phyloP scores from a whole-genome alignment of 30 jellyfish, hydroid and myxozoan species.

The Aurelia sp. region DNA sequence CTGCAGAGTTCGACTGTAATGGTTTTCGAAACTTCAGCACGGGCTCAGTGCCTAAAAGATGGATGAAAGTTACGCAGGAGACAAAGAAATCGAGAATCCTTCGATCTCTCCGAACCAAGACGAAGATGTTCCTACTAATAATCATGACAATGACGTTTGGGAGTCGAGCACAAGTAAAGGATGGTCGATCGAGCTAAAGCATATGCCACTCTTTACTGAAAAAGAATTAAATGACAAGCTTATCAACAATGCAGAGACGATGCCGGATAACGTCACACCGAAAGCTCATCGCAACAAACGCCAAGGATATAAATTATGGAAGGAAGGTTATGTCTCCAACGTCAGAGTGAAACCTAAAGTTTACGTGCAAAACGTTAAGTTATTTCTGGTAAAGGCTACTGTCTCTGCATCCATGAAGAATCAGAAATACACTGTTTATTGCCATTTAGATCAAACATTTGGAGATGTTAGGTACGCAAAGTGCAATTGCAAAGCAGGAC shows the following conservation, averaged over 20 bases:
- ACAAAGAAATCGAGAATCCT: too few relatives aligned
- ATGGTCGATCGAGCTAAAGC: constrained; percentile 24
- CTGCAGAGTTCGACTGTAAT: constrained; percentile 5
- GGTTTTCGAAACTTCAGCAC: neutral
- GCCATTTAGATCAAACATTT: constrained; percentile 1
- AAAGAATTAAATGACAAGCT: neutral
- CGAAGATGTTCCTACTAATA: too few relatives aligned
- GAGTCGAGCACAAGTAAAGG: constrained; percentile 20
- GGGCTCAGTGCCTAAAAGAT: too few relatives aligned
- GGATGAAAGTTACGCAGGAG: too few relatives aligned
- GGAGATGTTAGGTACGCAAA: constrained; percentile 27
- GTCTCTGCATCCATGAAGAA: constrained; percentile 28
- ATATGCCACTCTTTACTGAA: constrained; percentile 44
- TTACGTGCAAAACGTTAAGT: neutral
- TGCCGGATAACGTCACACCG: constrained; percentile 39
- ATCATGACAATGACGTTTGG: too few relatives aligned
- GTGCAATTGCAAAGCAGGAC: constrained; percentile 6
- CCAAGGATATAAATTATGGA: constrained; percentile 29
- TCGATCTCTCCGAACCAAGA: too few relatives aligned
- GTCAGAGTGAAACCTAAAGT: constrained; percentile 28
- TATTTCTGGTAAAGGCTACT: neutral
- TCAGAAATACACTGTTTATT: neutral
- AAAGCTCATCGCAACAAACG: constrained; percentile 24
- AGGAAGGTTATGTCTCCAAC: constrained; percentile 37
- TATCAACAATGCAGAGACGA: constrained; percentile 31